phyloP scores from a whole-genome alignment of 2,888 invertebrate genomes.

The Cryptocheilus praepositus region DNA sequence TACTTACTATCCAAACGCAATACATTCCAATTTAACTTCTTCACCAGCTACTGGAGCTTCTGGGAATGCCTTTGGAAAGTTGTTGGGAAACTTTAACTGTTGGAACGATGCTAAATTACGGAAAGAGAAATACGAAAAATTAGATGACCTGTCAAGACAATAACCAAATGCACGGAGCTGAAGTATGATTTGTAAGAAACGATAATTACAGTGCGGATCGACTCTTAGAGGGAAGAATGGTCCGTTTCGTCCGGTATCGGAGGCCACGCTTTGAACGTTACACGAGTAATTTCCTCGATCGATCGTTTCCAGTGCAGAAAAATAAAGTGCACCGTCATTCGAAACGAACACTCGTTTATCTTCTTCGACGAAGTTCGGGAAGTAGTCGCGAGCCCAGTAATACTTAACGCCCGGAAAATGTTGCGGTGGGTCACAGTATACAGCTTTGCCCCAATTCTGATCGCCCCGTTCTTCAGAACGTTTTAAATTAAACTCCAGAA shows the following conservation, averaged over 20 bases:
- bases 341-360: slow-evolving; percentile 95
- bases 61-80: slow-evolving; percentile 96
- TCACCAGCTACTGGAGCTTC: slow-evolving; percentile 93
- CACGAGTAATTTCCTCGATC: slow-evolving; percentile 94
- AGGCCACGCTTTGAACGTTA: slow-evolving; percentile 91
- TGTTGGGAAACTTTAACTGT: slow-evolving; percentile 93
- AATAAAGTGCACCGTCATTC: slow-evolving; percentile 94
- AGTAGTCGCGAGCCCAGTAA: slow-evolving; percentile 93
- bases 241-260: slow-evolving; percentile 91
- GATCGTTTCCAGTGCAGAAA: slow-evolving; percentile 93
- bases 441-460: slow-evolving; percentile 95
- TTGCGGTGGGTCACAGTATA: slow-evolving; percentile 94
- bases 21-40: slow-evolving; percentile 93
- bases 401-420: slow-evolving; percentile 93
- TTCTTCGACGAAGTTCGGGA: slow-evolving; percentile 95
- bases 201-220: slow-evolving; percentile 83
- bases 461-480: slow-evolving; percentile 89
- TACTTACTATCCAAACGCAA: slow-evolving; percentile 94
- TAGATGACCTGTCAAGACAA: slow-evolving; percentile 9
- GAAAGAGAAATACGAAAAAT: background rate
- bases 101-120: slow-evolving; percentile 85
- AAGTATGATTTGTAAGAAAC: slow-evolving; percentile 6
- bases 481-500: slow-evolving; percentile 92
- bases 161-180: background rate
- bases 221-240: slow-evolving; percentile 91